Percentiles rank a stretch among this genome's conserved stretches.
These are phyloP conservation scores for Zaprionus obscuricornis DNA, from an alignment of 2,888 invertebrate species.

Conservation along the genomic window DNA sequence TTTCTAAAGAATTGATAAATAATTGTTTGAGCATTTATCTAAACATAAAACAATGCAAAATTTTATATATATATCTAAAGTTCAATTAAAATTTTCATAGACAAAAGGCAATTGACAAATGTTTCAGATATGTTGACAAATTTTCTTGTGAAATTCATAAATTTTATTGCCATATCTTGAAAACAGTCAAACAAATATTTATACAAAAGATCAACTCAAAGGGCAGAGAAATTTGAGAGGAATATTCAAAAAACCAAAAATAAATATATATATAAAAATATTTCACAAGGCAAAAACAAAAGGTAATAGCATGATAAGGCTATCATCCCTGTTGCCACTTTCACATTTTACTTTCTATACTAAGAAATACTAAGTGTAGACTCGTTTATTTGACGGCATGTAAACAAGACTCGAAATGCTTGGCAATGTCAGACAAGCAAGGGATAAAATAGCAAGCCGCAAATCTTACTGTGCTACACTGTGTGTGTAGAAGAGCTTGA, in stretches of 20 bases:
- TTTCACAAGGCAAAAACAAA: slow-evolving; percentile 8
- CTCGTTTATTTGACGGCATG: slow-evolving; percentile 37
- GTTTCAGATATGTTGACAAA: too few species aligned
- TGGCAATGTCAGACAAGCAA: slow-evolving; percentile 1
- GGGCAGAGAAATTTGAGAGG: slow-evolving; percentile 2
- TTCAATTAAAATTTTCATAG: slow-evolving; percentile 4
- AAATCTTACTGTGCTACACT: slow-evolving; percentile 15
- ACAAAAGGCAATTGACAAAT: background rate
- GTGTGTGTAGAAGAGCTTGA: slow-evolving; percentile 1
- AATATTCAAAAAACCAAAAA: slow-evolving; percentile 2
- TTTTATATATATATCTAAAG: slow-evolving; percentile 16
- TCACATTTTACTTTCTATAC: too few species aligned
- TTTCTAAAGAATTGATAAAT: too few species aligned
- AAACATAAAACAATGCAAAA: too few species aligned
- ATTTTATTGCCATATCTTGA: slow-evolving; percentile 7
- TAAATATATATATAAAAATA: slow-evolving; percentile 34
- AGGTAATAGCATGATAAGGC: slow-evolving; percentile 9
- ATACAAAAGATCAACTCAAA: slow-evolving; percentile 18
- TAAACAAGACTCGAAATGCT: slow-evolving; percentile 34
- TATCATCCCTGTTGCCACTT: too few species aligned
- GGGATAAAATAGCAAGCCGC: slow-evolving; percentile 34
- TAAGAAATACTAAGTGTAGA: background rate
- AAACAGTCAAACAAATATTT: slow-evolving; percentile 31
- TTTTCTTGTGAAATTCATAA: background rate
- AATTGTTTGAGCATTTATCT: too few species aligned